phyloP scores from a whole-genome alignment of 2,888 invertebrate species.

The Eucera pruinosa region DNA sequence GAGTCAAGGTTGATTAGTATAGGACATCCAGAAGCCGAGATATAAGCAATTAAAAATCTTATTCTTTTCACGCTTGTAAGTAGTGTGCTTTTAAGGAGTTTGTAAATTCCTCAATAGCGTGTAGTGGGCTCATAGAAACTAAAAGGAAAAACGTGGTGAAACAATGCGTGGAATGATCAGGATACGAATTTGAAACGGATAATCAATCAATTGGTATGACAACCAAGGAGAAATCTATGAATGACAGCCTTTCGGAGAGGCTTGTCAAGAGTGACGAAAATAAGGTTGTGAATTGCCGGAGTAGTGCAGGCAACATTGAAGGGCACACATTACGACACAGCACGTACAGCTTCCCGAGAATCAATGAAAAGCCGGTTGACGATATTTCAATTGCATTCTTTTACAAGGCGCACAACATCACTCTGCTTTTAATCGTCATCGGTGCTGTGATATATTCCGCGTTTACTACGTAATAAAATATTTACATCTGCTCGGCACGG shows the following conservation, averaged over 20 bases:
- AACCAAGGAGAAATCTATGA: constrained; percentile 28
- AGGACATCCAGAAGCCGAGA: too few relatives aligned
- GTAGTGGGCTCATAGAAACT: too few relatives aligned
- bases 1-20: too few relatives aligned
- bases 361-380: constrained; percentile 97
- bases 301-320: constrained; percentile 71
- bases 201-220: constrained; percentile 50
- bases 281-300: constrained; percentile 63
- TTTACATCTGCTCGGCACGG: too few relatives aligned
- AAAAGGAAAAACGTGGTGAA: constrained; percentile 10
- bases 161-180: constrained; percentile 52
- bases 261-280: constrained; percentile 58
- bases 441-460: constrained; percentile 96
- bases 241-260: constrained; percentile 52
- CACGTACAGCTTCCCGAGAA: constrained; percentile 90
- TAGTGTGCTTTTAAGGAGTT: too few relatives aligned
- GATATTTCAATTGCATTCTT: constrained; percentile 99
- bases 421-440: constrained; percentile 94
- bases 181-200: constrained; percentile 39
- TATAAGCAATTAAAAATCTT: too few relatives aligned
- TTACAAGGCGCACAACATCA: constrained; percentile 99
- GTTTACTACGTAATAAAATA: constrained; percentile 97
- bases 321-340: constrained; percentile 73
- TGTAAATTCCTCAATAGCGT: too few relatives aligned
- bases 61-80: too few relatives aligned